Evolutionary conservation across 2,797 vertebrate species (phyloP), one percentile per base, ranked within the genome.

Genomic region (Semotilus atromaculatus): DNA sequence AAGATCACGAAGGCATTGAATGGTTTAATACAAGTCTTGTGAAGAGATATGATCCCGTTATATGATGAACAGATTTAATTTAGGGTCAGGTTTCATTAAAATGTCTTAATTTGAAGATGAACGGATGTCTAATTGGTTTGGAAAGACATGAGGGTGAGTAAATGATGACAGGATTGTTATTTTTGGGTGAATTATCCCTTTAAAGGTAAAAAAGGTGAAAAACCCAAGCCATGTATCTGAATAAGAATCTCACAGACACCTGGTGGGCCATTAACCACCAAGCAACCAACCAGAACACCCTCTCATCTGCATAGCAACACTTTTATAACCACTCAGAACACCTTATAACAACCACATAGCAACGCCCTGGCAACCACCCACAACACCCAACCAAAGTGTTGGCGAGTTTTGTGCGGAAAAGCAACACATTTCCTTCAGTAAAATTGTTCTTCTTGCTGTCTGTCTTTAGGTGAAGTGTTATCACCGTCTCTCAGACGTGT

Each of bases 401-500:
- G 1, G 3, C 1, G 1, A 53, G 5, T 53, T 74, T 48, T 34
- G 18, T 21, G 29, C 1, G 6, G 45, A 76, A 76, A n/a, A 55
- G 21, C 51, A 76, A 13, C 21, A 58, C 8, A n/a, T 58, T 38
- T 38, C 23, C 13, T 8, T 38, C 21, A 76, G 21, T 58, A 58
- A 75, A 36, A 38, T 8, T 38, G 48, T 36, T 83, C 21, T 4
- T 55, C 4, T 62, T 29, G 16, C 1, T 77, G 34, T 70, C 53
- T 64, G 45, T 38, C 79, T 77, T 21, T 88, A 98, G 97, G 96
- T 98, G 89, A 97, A 97, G 88, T 97, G 97, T 90, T 98, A 96
- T 90, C 97, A 97, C 89, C 94, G 95, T 73, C 90, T 93, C 31
- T 92, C 94, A 83, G 92, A 89, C 53, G 89, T 93, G 26, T 89